These are phyloP conservation scores for Corvus moneduloides DNA, from an alignment of 2,113 vertebrate genomes.

Conservation along the genomic window DNA sequence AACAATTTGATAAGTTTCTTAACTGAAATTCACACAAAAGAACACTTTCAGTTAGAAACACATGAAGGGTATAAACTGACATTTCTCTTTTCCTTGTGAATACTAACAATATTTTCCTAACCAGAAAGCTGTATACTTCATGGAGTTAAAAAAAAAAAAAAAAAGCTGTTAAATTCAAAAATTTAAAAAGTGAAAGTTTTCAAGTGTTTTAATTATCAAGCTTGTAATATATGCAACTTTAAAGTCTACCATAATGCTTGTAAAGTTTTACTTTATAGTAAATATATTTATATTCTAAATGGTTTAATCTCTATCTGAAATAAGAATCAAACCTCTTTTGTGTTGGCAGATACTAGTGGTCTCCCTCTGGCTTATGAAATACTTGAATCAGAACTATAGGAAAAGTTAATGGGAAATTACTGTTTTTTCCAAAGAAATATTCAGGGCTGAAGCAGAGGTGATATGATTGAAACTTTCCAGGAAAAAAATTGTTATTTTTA, in stretches of 20 bases:
- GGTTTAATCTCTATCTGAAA: not conserved
- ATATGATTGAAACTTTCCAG: not conserved
- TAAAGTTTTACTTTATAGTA: not conserved
- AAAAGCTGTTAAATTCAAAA: not conserved
- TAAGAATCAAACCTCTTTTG: not conserved
- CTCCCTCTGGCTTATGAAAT: not conserved
- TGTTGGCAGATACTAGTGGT: not conserved
- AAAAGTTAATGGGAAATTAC: not conserved
- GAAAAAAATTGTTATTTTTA: not conserved
- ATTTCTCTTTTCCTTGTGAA: not conserved
- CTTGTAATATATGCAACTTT: not conserved
- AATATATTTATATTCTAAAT: not conserved
- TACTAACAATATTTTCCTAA: not conserved
- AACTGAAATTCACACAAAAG: not conserved
- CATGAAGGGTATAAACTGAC: not conserved
- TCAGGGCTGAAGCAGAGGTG: not conserved
- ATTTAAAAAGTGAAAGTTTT: not conserved
- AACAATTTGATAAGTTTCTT: not conserved
- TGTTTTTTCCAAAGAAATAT: not conserved
- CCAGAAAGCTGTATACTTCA: not conserved
- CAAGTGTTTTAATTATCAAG: not conserved
- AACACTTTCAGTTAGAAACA: not conserved
- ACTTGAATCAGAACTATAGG: not conserved
- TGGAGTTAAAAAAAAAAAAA: not conserved
- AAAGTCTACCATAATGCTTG: not conserved